phyloP scores from a whole-genome alignment of 2,888 invertebrate genomes.

The Papilio protenor region DNA sequence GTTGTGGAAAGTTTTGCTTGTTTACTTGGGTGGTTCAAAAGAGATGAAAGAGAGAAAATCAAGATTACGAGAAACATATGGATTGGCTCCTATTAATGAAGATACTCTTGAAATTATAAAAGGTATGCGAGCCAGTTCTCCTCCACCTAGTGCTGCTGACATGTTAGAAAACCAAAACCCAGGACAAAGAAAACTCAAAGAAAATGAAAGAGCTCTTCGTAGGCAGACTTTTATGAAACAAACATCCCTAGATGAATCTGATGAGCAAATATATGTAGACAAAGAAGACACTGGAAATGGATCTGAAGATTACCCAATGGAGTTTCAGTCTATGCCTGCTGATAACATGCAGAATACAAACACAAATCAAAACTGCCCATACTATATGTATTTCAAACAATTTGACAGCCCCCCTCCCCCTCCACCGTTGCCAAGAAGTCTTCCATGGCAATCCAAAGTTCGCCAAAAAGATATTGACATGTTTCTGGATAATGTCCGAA shows the following conservation, averaged over 20 bases:
- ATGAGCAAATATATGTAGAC: slow-evolving; percentile 89
- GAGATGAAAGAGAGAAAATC: slow-evolving; percentile 91
- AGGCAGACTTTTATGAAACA: slow-evolving; percentile 95
- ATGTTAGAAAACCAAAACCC: slow-evolving; percentile 94
- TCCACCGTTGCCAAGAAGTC: slow-evolving; percentile 83
- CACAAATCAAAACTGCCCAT: slow-evolving; percentile 70
- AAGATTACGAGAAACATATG: slow-evolving; percentile 87
- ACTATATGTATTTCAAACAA: slow-evolving; percentile 76
- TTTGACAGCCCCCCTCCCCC: slow-evolving; percentile 80
- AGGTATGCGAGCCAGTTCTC: slow-evolving; percentile 97
- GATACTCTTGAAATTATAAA: slow-evolving; percentile 97
- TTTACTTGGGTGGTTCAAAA: slow-evolving; percentile 96
- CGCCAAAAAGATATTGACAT: slow-evolving; percentile 96
- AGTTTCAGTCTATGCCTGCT: slow-evolving; percentile 81
- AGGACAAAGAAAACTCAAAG: slow-evolving; percentile 84
- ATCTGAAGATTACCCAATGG: slow-evolving; percentile 86
- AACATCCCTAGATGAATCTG: slow-evolving; percentile 93
- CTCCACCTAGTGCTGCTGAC: slow-evolving; percentile 96
- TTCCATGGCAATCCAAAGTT: slow-evolving; percentile 99
- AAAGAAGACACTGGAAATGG: slow-evolving; percentile 86
- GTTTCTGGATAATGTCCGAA: slow-evolving; percentile 94
- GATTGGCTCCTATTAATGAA: slow-evolving; percentile 91
- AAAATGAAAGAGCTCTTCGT: slow-evolving; percentile 87
- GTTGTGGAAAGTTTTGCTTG: slow-evolving; percentile 97
- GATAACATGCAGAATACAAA: slow-evolving; percentile 70